Evolutionary conservation across 2,113 vertebrate species (phyloP).

Genomic region (Hemichromis elongatus): DNA sequence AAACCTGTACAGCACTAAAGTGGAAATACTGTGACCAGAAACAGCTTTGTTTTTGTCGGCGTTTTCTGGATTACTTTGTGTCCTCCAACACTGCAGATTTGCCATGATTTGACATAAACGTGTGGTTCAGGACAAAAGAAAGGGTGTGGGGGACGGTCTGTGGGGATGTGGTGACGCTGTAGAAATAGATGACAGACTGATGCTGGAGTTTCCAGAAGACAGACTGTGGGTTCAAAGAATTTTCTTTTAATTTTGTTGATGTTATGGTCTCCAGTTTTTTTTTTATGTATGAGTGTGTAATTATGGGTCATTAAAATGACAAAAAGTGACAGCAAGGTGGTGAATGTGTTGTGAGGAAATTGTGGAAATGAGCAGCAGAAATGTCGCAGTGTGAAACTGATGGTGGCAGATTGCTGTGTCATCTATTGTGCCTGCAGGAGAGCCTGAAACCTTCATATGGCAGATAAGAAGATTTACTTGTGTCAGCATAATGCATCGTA

Average conservation of each 20-base stretch:
- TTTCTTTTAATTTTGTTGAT: background rate
- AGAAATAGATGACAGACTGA: background rate
- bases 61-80: background rate
- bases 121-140: background rate
- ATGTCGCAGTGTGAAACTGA: background rate
- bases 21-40: background rate
- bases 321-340: background rate
- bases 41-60: background rate
- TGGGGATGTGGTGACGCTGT: background rate
- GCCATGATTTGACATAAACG: background rate
- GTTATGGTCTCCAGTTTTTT: background rate
- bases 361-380: background rate
- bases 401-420: background rate
- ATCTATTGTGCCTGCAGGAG: background rate
- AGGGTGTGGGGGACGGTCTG: background rate
- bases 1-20: background rate
- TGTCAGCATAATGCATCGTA: background rate
- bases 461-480: background rate
- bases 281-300: background rate
- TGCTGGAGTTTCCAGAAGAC: background rate
- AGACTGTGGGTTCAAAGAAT: background rate
- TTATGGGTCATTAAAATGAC: background rate
- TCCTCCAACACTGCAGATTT: background rate
- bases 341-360: background rate
- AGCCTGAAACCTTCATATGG: background rate